Evolutionary conservation across 2,113 vertebrate species (phyloP).

Genomic region (Etheostoma cragini): DNA sequence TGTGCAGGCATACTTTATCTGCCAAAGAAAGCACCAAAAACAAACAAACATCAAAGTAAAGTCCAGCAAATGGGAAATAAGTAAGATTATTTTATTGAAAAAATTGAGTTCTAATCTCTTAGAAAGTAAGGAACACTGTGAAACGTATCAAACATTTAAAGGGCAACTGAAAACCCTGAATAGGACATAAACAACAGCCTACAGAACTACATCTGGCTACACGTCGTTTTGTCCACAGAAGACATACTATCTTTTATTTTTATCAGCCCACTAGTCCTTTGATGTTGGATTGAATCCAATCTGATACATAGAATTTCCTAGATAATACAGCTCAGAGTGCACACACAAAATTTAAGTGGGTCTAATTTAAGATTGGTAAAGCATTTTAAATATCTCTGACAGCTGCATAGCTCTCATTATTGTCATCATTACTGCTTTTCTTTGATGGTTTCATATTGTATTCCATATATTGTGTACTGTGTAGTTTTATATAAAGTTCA

Average conservation of each 20-base stretch:
- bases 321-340: slow-evolving; percentile 8
- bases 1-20: slow-evolving; percentile 49
- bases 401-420: slow-evolving; percentile 7
- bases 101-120: slow-evolving; percentile 63
- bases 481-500: neutral
- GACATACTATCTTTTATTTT: slow-evolving; percentile 13
- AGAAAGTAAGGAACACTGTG: slow-evolving; percentile 20
- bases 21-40: slow-evolving; percentile 26
- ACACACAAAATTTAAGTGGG: neutral
- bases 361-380: slow-evolving; percentile 11
- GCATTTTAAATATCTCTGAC: neutral
- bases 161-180: neutral
- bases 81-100: slow-evolving; percentile 70
- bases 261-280: slow-evolving; percentile 4
- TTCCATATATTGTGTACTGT: neutral
- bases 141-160: slow-evolving; percentile 8
- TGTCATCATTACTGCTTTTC: slow-evolving; percentile 5
- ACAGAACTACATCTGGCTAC: neutral
- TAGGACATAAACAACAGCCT: neutral
- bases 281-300: slow-evolving; percentile 15
- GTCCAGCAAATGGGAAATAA: slow-evolving; percentile 42
- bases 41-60: slow-evolving; percentile 50
- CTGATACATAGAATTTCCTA: neutral
- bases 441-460: neutral
- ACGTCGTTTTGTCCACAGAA: neutral